These are phyloP conservation scores for Neoarius graeffei DNA, from an alignment of 2,113 vertebrate genomes.

Conservation along the genomic window DNA sequence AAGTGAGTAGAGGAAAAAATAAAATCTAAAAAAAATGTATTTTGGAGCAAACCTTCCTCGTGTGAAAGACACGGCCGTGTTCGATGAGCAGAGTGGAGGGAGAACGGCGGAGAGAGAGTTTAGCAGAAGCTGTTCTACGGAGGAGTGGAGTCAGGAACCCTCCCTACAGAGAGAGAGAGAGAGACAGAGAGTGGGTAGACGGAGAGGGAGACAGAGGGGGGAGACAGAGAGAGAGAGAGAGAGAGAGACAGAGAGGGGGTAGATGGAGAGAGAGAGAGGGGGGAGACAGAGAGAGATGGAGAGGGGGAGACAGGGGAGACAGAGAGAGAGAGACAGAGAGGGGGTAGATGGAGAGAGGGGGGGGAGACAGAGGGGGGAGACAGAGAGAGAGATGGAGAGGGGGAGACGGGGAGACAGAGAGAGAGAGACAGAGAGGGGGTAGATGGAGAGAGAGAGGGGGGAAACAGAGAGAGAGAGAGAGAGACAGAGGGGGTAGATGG, in stretches of 20 bases:
- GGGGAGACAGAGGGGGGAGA: not conserved
- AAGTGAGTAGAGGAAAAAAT: not conserved
- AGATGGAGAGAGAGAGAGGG: no score
- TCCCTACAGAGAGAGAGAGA: constrained; percentile 55
- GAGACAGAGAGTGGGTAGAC: not conserved
- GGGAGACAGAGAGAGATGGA: no score
- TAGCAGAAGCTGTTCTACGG: constrained; percentile 73
- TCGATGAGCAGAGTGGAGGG: constrained; percentile 63
- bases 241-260: not conserved
- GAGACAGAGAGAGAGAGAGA: not conserved
- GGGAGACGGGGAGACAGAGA: not conserved
- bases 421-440: not conserved
- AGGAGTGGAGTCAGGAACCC: constrained; percentile 76
- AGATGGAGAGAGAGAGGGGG: not conserved
- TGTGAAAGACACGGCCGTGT: constrained; percentile 73
- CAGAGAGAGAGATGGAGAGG: not conserved
- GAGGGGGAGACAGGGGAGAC: not conserved
- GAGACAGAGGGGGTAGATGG: no score
- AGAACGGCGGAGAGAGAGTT: constrained; percentile 66
- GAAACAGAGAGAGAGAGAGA: not conserved
- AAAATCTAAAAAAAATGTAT: not conserved
- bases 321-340: not conserved
- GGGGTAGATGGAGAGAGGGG: not conserved
- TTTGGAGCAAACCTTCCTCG: constrained; percentile 67
- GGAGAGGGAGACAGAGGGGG: not conserved